phyloP scores from a whole-genome alignment of 2,113 vertebrate species.

The Hirundichthys speculiger region DNA sequence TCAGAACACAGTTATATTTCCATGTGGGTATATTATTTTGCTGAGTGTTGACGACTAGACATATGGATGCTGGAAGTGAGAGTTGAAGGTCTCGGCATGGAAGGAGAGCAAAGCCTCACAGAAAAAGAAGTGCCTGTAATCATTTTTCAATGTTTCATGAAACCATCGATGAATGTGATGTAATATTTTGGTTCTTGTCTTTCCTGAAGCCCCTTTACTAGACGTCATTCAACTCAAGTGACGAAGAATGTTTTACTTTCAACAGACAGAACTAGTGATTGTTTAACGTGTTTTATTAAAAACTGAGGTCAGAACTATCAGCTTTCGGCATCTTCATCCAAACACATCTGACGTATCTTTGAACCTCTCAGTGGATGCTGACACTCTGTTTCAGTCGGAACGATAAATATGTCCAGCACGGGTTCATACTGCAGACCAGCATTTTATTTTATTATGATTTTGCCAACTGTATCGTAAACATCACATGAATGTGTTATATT shows the following conservation, averaged over 20 bases:
- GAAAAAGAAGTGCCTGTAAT: no score
- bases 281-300: slow-evolving; percentile 9
- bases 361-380: slow-evolving; percentile 47
- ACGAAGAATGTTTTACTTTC: slow-evolving; percentile 53
- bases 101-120: no score
- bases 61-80: no score
- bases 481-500: no score
- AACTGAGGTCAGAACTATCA: slow-evolving; percentile 14
- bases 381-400: slow-evolving; percentile 61
- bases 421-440: slow-evolving; percentile 55
- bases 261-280: background rate
- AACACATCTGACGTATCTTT: slow-evolving; percentile 58
- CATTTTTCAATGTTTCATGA: no score
- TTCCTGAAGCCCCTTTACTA: background rate
- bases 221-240: background rate
- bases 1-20: no score
- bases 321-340: slow-evolving; percentile 1
- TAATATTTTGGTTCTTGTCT: no score
- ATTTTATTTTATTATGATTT: slow-evolving; percentile 1
- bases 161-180: no score
- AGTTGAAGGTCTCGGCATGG: no score
- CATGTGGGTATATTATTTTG: no score
- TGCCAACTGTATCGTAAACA: no score
- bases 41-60: no score
- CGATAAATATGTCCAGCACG: slow-evolving; percentile 53